Evolutionary conservation across 2,113 vertebrate genomes (phyloP), one percentile per base, ranked within the genome.

Genomic region (Diphyllodes magnificus): DNA sequence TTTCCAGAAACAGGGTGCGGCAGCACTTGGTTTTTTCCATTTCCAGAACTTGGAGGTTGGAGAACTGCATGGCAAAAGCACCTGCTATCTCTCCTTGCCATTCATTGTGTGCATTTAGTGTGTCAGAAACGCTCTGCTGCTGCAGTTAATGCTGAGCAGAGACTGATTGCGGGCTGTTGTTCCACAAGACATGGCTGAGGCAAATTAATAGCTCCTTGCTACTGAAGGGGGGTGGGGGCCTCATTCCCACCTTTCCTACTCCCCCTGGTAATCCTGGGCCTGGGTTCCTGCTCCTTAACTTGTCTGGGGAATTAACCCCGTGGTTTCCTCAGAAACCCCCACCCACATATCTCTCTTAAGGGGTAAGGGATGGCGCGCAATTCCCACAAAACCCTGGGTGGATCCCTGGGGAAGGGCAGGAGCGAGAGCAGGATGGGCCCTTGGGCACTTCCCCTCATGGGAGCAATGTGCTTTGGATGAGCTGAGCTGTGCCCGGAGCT

Each of bases 41-140:
- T 86, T 88, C 51, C 30, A 51, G 68, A 44, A 39, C 3, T 11
- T 39, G 28, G 75, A 57, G 37, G 44, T 1, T 33, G 40, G 27
- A 39, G 56, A 66, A 30, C 2, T 3, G 59, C 27, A 15, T 8
- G 35, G 75, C 23, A 42, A 37, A 92, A 16, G 20, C 0, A 0
- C n/a, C 82, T 78, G 70, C 79, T 82, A 1, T 86, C 71, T 90
- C 51, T 50, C 18, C 66, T 86, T 13, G 9, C 82, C 83, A 60
- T 94, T 88, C 82, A 75, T 66, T 40, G 82, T 83, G 61, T 4
- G n/a, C 71, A 68, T 81, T 96, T 86, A 63, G 59, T 53, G 82
- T 95, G 92, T 88, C 95, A 97, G 90, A 90, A 95, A 86, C 0
- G 5, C 90, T 93, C 93, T 91, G 87, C 82, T 94, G 93, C 90